Evolutionary conservation across 2,113 vertebrate species (phyloP).

Genomic region (Perca fluviatilis): DNA sequence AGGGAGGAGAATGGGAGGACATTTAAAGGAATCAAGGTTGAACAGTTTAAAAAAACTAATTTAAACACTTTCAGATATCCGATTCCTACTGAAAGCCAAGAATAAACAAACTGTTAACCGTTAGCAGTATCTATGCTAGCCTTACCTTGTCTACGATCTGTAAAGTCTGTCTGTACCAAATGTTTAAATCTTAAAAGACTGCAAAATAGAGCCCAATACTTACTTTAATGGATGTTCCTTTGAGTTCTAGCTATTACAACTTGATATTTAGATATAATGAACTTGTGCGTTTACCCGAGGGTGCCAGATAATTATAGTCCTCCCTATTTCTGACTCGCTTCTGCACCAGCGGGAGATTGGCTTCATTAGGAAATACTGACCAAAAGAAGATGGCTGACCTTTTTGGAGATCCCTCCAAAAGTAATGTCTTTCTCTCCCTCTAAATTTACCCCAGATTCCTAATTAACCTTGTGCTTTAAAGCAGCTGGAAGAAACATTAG

Average conservation of each 20-base stretch:
- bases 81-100: neutral
- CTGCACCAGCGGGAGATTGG: conserved; percentile 62
- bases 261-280: conserved; percentile 71
- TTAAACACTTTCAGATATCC: neutral
- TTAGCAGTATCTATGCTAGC: neutral
- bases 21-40: neutral
- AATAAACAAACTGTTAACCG: neutral
- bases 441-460: conserved; percentile 30
- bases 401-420: conserved; percentile 59
- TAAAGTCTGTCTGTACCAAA: conserved; percentile 1
- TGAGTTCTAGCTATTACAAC: conserved; percentile 39
- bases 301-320: conserved; percentile 74
- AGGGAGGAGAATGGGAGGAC: neutral
- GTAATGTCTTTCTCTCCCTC: conserved; percentile 14
- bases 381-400: conserved; percentile 77
- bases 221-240: conserved; percentile 17
- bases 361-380: conserved; percentile 83
- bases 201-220: conserved; percentile 30
- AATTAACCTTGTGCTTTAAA: conserved; percentile 50
- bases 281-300: conserved; percentile 64
- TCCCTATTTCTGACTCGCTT: conserved; percentile 50
- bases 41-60: neutral
- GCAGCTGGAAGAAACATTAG: neutral
- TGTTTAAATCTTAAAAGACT: conserved; percentile 1
- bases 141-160: conserved; percentile 1